Base-by-base conservation (phyloP, 2,113 vertebrate species). In the Dryoscopus gambensis region DNA sequence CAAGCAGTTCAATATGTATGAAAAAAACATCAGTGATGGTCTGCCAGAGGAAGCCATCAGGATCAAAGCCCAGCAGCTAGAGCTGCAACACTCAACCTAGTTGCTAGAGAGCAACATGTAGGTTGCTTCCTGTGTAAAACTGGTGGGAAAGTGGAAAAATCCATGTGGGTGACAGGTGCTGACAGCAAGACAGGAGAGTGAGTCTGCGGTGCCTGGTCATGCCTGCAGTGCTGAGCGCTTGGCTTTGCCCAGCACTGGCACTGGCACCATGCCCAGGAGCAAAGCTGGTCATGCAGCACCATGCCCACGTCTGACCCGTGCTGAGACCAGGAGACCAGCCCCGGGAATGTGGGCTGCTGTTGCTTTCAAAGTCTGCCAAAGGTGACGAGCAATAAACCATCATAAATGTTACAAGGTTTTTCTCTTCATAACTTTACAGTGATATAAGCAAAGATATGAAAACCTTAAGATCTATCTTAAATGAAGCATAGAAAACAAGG, bases 251-350 rank as follows among this genome's bases (percentile, higher is more conserved):
- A 0, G 46, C 42, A 27, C 37, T 11, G 10, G 64, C 37, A n/a
- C 42, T 1, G 0, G 11, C 68, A 84, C 42, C 40, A 9, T 42
- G 40, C 11, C 42, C 73, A 55, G 73, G 20, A 57, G 55, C 64
- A 74, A 37, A 80, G 10, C 31, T 81, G 82, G 18, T 28, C 50
- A 9, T 3, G 23, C 50, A 91, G 44, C 68, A 57, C 46, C 16
- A 1, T 57, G 59, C 31, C 13, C 13, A 2, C 0, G 0, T 30
- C 39, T 31, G 57, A 62, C 3, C n/a, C 20, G 0, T 3, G 18
- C 31, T 3, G 6, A 33, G 28, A 73, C 22, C 53, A 53, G 62
- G 25, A 87, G 8, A 57, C 4, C 55, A 83, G 50, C 18, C 40
- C 68, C 52, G 35, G n/a, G 28, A 83, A 35, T 4, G 42, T 15